Evolutionary conservation across 2,888 invertebrate species (phyloP).

Genomic region (Entomobrya multifasciata): DNA sequence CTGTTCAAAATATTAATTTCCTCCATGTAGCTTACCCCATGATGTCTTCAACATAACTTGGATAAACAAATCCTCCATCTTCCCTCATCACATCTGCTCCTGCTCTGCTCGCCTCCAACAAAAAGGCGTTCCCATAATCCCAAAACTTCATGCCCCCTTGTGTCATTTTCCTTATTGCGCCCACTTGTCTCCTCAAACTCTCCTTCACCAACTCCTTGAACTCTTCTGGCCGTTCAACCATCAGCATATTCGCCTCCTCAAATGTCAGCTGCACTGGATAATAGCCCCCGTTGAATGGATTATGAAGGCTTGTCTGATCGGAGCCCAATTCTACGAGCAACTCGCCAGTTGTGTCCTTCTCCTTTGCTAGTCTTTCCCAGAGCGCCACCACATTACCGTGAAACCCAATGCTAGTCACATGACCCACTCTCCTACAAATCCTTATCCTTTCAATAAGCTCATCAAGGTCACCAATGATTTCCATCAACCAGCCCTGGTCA

Average conservation of each 20-base stretch:
- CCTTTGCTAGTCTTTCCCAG: conserved; percentile 83
- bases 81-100: conserved; percentile 82
- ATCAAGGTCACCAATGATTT: conserved; percentile 82
- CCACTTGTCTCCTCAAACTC: conserved; percentile 84
- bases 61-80: conserved; percentile 83
- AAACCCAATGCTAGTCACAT: conserved; percentile 83
- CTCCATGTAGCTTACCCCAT: conserved; percentile 83
- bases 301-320: conserved; percentile 85
- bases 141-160: conserved; percentile 84
- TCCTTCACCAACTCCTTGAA: conserved; percentile 83
- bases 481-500: conserved; percentile 85
- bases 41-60: conserved; percentile 85
- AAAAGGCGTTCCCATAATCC: conserved; percentile 86
- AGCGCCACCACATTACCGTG: conserved; percentile 83
- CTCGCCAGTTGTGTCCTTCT: conserved; percentile 83
- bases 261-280: conserved; percentile 83
- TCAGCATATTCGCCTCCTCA: conserved; percentile 82
- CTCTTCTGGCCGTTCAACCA: conserved; percentile 82
- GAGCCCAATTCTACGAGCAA: conserved; percentile 84
- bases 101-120: conserved; percentile 84
- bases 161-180: conserved; percentile 83
- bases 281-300: conserved; percentile 85
- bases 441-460: conserved; percentile 81
- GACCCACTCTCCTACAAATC: conserved; percentile 80
- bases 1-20: neutral